phyloP scores from a whole-genome alignment of 1,140 invertebrate genomes.

The Papilio polyxenes region DNA sequence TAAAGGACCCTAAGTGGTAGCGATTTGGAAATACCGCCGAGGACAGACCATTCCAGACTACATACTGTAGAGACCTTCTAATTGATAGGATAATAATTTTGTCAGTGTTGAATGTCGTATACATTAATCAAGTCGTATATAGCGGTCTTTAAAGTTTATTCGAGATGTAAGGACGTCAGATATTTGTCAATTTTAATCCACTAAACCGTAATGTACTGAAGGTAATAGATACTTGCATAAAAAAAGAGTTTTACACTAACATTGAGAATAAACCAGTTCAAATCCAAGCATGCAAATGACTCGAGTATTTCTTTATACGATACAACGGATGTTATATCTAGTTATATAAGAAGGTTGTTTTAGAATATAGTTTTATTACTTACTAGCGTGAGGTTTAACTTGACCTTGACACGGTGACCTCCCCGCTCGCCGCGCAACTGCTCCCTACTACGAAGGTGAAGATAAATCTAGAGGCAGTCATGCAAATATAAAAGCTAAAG shows the following conservation, averaged over 20 bases:
- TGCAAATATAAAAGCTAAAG: slow-evolving; percentile 21
- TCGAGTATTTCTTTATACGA: background rate
- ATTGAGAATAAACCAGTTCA: background rate
- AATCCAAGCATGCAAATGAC: background rate
- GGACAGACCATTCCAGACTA: no score
- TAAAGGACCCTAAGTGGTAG: no score
- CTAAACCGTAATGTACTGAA: no score
- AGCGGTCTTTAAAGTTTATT: no score
- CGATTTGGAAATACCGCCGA: no score
- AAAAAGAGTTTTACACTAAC: background rate
- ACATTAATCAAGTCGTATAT: no score
- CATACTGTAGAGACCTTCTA: no score
- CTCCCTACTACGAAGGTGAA: slow-evolving; percentile 8
- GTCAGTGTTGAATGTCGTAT: no score
- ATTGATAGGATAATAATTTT: no score
- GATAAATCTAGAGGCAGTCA: slow-evolving; percentile 31
- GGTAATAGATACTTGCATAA: background rate
- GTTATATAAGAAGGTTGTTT: slow-evolving; percentile 16
- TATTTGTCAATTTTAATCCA: no score
- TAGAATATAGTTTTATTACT: slow-evolving; percentile 41
- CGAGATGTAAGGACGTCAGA: no score
- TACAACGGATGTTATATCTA: slow-evolving; percentile 30
- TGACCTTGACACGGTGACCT: slow-evolving; percentile 40
- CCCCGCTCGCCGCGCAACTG: background rate
- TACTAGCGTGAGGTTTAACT: slow-evolving; percentile 25